These are phyloP conservation scores for Tangachromis dhanisi DNA, from an alignment of 2,113 vertebrate genomes.

Conservation along the genomic window DNA sequence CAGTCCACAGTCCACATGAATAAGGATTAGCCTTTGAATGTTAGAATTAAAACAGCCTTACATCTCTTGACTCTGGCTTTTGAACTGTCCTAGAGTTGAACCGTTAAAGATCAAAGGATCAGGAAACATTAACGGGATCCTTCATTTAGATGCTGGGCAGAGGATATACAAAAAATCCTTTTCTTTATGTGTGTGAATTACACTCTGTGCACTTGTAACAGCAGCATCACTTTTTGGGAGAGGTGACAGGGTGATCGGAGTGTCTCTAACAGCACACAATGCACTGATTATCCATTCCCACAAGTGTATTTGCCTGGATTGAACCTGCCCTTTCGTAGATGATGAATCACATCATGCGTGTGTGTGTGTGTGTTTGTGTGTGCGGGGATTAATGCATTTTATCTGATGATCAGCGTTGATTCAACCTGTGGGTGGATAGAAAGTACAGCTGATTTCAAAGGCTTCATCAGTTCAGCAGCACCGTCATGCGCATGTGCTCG, in stretches of 20 bases:
- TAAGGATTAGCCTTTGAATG: background rate
- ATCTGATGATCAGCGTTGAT: constrained; percentile 48
- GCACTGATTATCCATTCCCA: constrained; percentile 12
- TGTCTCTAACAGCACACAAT: constrained; percentile 2
- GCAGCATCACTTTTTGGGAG: background rate
- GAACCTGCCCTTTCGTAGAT: constrained; percentile 26
- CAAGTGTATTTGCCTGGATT: constrained; percentile 22
- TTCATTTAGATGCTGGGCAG: background rate
- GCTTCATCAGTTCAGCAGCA: background rate
- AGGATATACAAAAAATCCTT: background rate
- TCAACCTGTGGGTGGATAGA: constrained; percentile 47
- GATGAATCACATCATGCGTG: constrained; percentile 32
- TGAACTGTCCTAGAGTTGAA: background rate
- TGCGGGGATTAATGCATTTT: constrained; percentile 26
- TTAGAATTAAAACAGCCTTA: background rate
- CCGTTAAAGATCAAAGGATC: background rate
- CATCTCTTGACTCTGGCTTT: background rate
- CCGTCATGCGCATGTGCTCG: background rate
- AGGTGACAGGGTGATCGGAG: constrained; percentile 2
- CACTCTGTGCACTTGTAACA: background rate
- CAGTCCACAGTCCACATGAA: background rate
- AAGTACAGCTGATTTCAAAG: constrained; percentile 47
- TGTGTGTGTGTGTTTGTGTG: background rate
- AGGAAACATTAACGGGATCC: background rate
- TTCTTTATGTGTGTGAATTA: background rate